Base-by-base conservation (phyloP, 2,797 vertebrate species). In the Parauchenoglanis punctatus region DNA sequence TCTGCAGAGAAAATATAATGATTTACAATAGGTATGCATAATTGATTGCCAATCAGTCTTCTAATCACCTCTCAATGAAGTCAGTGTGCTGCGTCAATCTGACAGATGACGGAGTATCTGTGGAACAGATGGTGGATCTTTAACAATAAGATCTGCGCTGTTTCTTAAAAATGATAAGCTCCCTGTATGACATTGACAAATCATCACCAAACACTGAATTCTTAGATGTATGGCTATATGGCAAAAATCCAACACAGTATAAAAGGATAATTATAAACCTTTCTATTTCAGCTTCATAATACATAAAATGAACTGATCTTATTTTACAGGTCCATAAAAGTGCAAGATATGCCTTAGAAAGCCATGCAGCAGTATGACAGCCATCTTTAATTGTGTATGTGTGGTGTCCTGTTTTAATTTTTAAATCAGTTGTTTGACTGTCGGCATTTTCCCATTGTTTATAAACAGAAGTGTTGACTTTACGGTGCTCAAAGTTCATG, bases 51-150 rank as follows among this genome's bases (percentile, higher is more conserved):
- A 92, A 93, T 94, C 92, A 90, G 90, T 93, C 93, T 93, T 91
- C 75, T 89, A 89, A 89, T 92, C 91, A 89, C 88, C 93, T 92
- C 90, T 90, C 6, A 86, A 91, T 93, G 92, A 85, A 93, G 90
- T 93, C 93, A 92, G 90, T 86, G 92, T 89, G 90, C 92, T 93
- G 88, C 90, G 92, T 90, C 92, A 89, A 86, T 90, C 94, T 94
- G 94, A 96, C 92, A 91, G 92, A 96, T 96, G 93, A 94, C 93
- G 91, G 92, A 93, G 85, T 28, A 68, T 92, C 92, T 95, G 92
- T 93, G 94, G 94, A 95, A 93, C 95, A 96, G 96, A 96, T 96
- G 95, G 95, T 94, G 90, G 93, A 91, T 93, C 93, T 93, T 93
- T 92, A 95, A 95, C 95, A 95, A 95, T 95, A 95, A 94, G 94